A percentile compares a stretch with the other conserved stretches of the same genome.
phyloP scores from a whole-genome alignment of 2,888 invertebrate species.

The Scaptomyza parva region DNA sequence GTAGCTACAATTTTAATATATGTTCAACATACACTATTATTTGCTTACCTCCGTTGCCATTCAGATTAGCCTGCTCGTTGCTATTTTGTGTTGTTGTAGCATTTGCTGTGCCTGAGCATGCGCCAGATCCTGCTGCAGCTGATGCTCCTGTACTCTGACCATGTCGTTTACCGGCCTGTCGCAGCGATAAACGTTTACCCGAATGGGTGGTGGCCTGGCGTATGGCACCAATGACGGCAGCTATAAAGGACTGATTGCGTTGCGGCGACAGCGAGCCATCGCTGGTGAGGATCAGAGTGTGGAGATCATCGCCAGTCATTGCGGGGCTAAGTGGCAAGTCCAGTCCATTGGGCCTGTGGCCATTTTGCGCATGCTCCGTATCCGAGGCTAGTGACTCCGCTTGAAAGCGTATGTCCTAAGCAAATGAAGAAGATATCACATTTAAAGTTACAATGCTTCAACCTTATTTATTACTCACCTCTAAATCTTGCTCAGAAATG shows the following conservation, averaged over 20 bases:
- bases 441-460: background rate
- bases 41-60: constrained; percentile 57
- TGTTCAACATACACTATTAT: background rate
- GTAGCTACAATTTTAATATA: background rate
- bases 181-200: constrained; percentile 82
- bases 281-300: constrained; percentile 72
- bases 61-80: constrained; percentile 44
- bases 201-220: constrained; percentile 86
- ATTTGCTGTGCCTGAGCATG: constrained; percentile 2
- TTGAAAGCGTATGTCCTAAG: constrained; percentile 90
- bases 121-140: background rate
- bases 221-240: constrained; percentile 90
- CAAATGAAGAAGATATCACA: background rate
- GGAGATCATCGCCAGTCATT: constrained; percentile 49
- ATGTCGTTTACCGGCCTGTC: constrained; percentile 77
- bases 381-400: constrained; percentile 90
- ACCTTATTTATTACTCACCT: constrained; percentile 85
- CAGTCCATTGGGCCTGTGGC: constrained; percentile 77
- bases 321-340: constrained; percentile 66
- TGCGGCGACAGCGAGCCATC: constrained; percentile 87
- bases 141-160: constrained; percentile 36
- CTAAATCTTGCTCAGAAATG: constrained; percentile 91
- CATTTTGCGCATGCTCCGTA: constrained; percentile 89
- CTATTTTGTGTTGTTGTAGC: constrained; percentile 19
- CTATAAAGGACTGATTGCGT: constrained; percentile 89